phyloP scores from a whole-genome alignment of 2,113 vertebrate genomes.

The Podarcis cretensis region DNA sequence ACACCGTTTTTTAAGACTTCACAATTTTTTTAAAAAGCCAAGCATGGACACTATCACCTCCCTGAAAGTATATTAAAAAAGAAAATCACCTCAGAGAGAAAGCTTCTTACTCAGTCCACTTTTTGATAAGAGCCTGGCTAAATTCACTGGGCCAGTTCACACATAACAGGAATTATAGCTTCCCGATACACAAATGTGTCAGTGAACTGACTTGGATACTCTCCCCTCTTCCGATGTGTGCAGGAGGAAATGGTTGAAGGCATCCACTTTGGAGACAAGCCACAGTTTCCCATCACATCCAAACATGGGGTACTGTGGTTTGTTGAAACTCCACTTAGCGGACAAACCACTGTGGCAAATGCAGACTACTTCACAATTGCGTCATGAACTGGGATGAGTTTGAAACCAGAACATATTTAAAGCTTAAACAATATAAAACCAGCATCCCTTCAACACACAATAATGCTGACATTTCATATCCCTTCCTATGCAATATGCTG shows the following conservation, averaged over 20 bases:
- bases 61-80: background rate
- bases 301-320: background rate
- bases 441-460: no score
- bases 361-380: no score
- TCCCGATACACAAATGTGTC: background rate
- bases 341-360: background rate
- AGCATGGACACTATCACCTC: no score
- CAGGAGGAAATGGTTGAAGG: background rate
- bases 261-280: background rate
- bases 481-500: no score
- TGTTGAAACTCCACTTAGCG: background rate
- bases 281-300: background rate
- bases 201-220: background rate
- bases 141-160: background rate
- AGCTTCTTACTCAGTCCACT: background rate
- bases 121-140: background rate
- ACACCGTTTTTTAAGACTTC: background rate
- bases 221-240: background rate
- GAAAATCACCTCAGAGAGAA: background rate
- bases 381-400: no score
- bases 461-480: no score
- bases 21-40: no score
- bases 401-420: no score
- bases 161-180: background rate
- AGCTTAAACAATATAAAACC: no score